Conservation (phyloP, 2,888 invertebrate genomes). For the Apomyelois bistriatella region DNA sequence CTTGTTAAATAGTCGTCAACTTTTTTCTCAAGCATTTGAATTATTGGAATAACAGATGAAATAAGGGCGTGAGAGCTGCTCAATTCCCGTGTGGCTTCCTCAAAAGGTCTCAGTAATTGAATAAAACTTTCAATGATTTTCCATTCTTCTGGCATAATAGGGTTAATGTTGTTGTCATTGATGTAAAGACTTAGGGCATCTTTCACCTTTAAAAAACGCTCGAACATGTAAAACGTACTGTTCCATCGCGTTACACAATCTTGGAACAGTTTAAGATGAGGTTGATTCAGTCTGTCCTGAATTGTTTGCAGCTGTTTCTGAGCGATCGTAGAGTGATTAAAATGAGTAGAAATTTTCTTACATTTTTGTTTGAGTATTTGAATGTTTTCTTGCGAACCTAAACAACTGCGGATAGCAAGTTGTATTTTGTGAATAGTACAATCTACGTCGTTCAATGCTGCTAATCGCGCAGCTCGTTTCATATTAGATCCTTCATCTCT, state of each 20-base stretch:
- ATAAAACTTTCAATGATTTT: constrained; percentile 27
- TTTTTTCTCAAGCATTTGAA: constrained; percentile 28
- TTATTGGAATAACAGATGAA: constrained; percentile 29
- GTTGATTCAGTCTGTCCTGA: constrained; percentile 29
- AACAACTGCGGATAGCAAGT: constrained; percentile 23
- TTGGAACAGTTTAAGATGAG: constrained; percentile 26
- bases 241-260: constrained; percentile 34
- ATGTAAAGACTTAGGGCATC: constrained; percentile 25
- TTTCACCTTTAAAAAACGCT: constrained; percentile 27
- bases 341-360: constrained; percentile 28
- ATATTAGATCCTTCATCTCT: constrained; percentile 32
- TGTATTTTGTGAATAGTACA: constrained; percentile 30
- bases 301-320: constrained; percentile 28
- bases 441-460: constrained; percentile 21
- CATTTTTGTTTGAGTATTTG: constrained; percentile 27
- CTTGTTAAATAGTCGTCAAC: constrained; percentile 26
- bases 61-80: constrained; percentile 28
- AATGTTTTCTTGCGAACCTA: constrained; percentile 25
- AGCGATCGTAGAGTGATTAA: constrained; percentile 32
- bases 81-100: constrained; percentile 27
- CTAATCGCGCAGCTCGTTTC: constrained; percentile 26
- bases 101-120: constrained; percentile 25
- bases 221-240: constrained; percentile 29
- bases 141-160: constrained; percentile 26
- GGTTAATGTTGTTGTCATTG: constrained; percentile 20